Conservation (phyloP, 1,140 invertebrate species). For the Ips nitidus region DNA sequence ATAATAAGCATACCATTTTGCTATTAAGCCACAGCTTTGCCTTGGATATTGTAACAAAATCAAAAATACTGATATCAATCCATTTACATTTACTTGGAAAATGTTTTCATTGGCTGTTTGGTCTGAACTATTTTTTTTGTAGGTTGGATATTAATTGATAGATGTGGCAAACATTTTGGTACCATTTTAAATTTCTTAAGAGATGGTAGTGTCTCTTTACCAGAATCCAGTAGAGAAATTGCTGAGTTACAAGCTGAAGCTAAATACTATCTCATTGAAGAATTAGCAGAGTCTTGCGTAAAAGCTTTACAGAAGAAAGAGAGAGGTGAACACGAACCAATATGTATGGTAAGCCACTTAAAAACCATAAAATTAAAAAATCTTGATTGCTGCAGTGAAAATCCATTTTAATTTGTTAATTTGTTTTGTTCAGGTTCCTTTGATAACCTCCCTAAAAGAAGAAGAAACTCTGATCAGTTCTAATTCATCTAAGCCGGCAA, state of each 20-base stretch:
- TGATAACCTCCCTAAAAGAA: constrained; percentile 93
- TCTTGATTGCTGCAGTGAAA: not conserved
- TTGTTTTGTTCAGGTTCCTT: constrained; percentile 71
- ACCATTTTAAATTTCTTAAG: constrained; percentile 93
- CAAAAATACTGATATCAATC: too few relatives aligned
- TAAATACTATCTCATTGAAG: constrained; percentile 94
- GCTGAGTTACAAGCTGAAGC: constrained; percentile 89
- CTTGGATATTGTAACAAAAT: too few relatives aligned
- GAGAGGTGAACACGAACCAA: constrained; percentile 78
- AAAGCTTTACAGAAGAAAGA: constrained; percentile 75
- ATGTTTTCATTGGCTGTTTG: too few relatives aligned
- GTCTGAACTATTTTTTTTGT: constrained; percentile 33
- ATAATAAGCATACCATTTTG: too few relatives aligned
- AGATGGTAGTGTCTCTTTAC: constrained; percentile 90
- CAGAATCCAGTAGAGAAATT: constrained; percentile 85
- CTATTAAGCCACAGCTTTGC: too few relatives aligned
- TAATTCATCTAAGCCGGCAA: constrained; percentile 88
- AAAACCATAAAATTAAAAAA: not conserved
- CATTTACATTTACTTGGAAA: too few relatives aligned
- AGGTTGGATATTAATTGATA: constrained; percentile 98
- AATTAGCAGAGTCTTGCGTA: constrained; percentile 84
- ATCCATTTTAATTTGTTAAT: constrained; percentile 49
- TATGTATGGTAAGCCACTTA: constrained; percentile 52
- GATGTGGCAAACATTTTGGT: constrained; percentile 97
- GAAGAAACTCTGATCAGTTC: constrained; percentile 87